Conservation (phyloP, 2,888 invertebrate genomes). For the Diaperis boleti region DNA sequence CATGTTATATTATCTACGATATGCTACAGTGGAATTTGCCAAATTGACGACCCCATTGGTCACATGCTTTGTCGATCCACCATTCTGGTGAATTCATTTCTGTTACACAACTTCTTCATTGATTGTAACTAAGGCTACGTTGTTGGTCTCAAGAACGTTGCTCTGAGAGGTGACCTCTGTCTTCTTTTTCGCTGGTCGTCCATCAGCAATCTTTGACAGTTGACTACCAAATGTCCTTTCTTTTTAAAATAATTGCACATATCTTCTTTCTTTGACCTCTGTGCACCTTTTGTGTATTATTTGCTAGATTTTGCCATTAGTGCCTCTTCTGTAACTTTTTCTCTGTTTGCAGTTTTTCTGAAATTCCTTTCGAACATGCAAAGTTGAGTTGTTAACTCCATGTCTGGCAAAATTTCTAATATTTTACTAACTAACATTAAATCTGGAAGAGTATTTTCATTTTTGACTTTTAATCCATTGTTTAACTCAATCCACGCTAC, state of each 20-base stretch:
- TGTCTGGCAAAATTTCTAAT: constrained; percentile 46
- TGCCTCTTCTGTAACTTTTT: constrained; percentile 41
- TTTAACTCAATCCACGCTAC: constrained; percentile 50
- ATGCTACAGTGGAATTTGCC: too few relatives aligned
- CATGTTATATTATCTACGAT: too few relatives aligned
- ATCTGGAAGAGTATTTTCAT: constrained; percentile 47
- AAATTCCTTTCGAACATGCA: constrained; percentile 50
- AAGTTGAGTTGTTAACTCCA: constrained; percentile 47
- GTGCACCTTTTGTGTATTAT: too few relatives aligned
- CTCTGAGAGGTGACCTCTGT: too few relatives aligned
- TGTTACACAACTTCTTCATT: constrained; percentile 33
- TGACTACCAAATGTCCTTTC: constrained; percentile 34
- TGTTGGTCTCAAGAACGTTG: constrained; percentile 9
- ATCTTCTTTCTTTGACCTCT: constrained; percentile 7
- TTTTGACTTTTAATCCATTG: constrained; percentile 46
- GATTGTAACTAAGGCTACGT: constrained; percentile 15
- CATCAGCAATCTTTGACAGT: constrained; percentile 48
- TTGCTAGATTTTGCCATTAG: constrained; percentile 25
- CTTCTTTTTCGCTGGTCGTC: constrained; percentile 37
- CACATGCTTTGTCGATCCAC: constrained; percentile 60
- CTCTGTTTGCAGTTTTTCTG: constrained; percentile 15
- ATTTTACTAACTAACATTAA: constrained; percentile 50
- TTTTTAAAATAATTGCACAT: constrained; percentile 36
- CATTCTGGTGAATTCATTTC: constrained; percentile 44
- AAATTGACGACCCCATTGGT: too few relatives aligned